A percentile compares a stretch with the other conserved stretches of the same genome.
phyloP scores from a whole-genome alignment of 2,797 vertebrate genomes.

The Aselliscus stoliczkanus region DNA sequence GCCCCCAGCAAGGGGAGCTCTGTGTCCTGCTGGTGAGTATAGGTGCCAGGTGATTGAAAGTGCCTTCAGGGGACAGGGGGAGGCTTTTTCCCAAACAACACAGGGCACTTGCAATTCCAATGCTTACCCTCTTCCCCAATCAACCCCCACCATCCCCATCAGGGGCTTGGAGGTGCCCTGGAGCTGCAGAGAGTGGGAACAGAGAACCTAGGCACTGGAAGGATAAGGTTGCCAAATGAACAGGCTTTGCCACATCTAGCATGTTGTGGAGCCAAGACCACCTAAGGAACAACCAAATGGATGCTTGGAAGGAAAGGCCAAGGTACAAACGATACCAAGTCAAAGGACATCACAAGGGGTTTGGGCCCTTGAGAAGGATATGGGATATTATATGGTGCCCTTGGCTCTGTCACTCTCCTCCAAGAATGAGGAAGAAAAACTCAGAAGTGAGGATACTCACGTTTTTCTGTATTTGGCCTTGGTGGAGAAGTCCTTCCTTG shows the following conservation, averaged over 20 bases:
- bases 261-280: conserved; percentile 56
- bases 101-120: neutral
- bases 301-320: conserved; percentile 57
- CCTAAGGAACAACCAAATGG: conserved; percentile 74
- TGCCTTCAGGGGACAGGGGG: neutral
- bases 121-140: neutral
- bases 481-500: neutral
- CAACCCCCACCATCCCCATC: neutral
- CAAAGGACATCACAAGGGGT: neutral
- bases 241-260: conserved; percentile 43
- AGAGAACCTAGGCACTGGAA: neutral
- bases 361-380: neutral
- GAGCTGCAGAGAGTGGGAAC: neutral
- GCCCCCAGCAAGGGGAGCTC: conserved; percentile 20
- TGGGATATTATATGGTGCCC: neutral
- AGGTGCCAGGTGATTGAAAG: conserved; percentile 25
- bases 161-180: neutral
- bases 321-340: neutral
- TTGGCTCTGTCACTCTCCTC: neutral
- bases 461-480: neutral
- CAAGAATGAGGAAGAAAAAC: neutral
- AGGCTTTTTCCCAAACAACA: neutral
- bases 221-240: conserved; percentile 44
- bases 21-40: conserved; percentile 45
- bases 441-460: fast-evolving